Conservation (phyloP, 2,113 vertebrate species). For the Microcebus murinus region DNA sequence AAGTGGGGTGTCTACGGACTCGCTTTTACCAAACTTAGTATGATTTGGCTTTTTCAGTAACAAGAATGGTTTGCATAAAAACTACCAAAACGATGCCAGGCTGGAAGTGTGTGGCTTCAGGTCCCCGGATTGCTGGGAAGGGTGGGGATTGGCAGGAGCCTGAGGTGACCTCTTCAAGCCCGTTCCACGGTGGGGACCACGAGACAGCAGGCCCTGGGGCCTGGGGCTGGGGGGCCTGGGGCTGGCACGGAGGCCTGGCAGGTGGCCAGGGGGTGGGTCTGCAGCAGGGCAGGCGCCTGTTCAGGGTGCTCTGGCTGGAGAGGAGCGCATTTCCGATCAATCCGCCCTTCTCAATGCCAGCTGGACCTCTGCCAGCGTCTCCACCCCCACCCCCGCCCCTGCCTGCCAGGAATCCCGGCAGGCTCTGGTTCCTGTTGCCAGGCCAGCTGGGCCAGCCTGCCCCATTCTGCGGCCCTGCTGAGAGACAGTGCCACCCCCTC, state of each 20-base stretch:
- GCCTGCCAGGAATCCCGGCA: neutral
- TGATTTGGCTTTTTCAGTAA: neutral
- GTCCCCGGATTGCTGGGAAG: neutral
- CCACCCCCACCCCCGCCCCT: neutral
- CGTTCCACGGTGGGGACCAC: neutral
- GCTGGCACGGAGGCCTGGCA: neutral
- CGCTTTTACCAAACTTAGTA: neutral
- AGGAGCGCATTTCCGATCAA: neutral
- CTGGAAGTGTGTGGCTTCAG: neutral
- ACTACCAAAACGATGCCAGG: neutral
- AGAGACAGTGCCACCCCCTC: neutral
- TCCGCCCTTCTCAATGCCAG: neutral
- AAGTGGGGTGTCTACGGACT: neutral
- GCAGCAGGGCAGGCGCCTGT: neutral
- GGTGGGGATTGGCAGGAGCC: neutral
- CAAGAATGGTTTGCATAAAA: neutral
- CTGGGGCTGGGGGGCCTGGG: accelerated
- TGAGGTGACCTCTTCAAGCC: neutral
- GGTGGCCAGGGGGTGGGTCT: neutral
- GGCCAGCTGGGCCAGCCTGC: neutral
- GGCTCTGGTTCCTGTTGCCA: neutral
- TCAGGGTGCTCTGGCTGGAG: neutral
- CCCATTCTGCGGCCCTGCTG: neutral
- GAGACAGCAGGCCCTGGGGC: neutral
- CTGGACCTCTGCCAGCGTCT: neutral